Base-by-base conservation (phyloP, 2,797 vertebrate genomes). In the Acomys russatus region DNA sequence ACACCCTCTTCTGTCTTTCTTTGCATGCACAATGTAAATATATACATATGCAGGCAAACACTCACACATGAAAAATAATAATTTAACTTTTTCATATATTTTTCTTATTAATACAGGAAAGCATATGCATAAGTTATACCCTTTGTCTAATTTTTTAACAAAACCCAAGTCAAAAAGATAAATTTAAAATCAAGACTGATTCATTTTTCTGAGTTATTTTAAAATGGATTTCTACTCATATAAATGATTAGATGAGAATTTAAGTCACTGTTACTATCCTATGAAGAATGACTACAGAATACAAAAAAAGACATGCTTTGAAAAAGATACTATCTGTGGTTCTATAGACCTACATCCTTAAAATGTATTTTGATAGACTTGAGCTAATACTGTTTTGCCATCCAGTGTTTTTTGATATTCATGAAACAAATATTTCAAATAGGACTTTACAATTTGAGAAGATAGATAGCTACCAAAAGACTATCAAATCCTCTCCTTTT, bases 381-480 rank as follows among this genome's bases (percentile, higher is more conserved):
- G 68, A 97, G 61, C 15, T 68, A 85, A 22, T 88, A 64, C 22
- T 83, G 49, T 88, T 93, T 91, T 91, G 51, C 25, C n/a, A 91
- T 51, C 35, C 71, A 77, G 74, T 77, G 91, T 90, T 97, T 76
- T 0, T 25, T 94, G 11, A 93, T 73, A 96, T 22, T 80, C 66
- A 85, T 92, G 14, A 4, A 88, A 1, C 73, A 76, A 38, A 94
- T 93, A 94, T 96, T 96, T 96, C 68, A 84, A 96, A 88, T 90
- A 70, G 51, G 33, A 90, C 64, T 91, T 93, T 91, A 73, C 77
- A 91, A 94, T 79, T 94, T 88, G 44, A 96, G 79, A 97, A 30
- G 35, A 78, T 51, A 88, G 63, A 92, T 59, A 88, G 68, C n/a
- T 92, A 23, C 64, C 95, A 96, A 33, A n/a, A 51, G 28, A 79